These are phyloP conservation scores for Chrysolina americana DNA, from an alignment of 2,888 invertebrate genomes.

Conservation along the genomic window DNA sequence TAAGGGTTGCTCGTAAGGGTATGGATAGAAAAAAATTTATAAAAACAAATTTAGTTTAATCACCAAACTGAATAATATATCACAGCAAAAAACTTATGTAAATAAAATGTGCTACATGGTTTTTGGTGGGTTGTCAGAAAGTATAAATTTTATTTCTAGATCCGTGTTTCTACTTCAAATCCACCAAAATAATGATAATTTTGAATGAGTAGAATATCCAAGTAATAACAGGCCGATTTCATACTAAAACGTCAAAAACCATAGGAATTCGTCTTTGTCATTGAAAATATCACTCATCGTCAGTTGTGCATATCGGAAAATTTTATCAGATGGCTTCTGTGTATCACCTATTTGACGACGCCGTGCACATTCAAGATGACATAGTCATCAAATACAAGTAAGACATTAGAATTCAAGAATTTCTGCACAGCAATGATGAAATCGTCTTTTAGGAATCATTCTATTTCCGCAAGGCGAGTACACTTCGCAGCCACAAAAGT, in stretches of 20 bases:
- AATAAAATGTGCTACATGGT: no score
- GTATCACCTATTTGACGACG: conserved; percentile 60
- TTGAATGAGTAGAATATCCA: not conserved
- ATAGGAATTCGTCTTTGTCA: not conserved
- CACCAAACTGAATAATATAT: no score
- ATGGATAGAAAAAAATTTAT: no score
- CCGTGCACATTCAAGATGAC: conserved; percentile 14
- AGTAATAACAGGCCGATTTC: no score
- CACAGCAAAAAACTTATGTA: no score
- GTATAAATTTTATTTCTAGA: no score
- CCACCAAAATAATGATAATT: no score
- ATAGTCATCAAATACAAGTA: conserved; percentile 24
- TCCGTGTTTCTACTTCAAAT: no score
- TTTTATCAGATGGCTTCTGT: conserved; percentile 64
- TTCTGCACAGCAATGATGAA: not conserved
- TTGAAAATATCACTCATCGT: not conserved
- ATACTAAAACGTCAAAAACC: not conserved
- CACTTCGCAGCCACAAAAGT: conserved; percentile 62
- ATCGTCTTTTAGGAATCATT: conserved; percentile 36
- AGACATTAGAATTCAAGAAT: not conserved
- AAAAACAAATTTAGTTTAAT: no score
- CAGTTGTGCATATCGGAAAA: not conserved
- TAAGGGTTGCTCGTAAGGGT: no score
- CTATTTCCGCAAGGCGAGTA: conserved; percentile 24
- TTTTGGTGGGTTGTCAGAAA: no score